Percentiles rank a stretch among this genome's conserved stretches.
phyloP scores from a whole-genome alignment of 2,888 invertebrate species.

The Caenorhabditis auriculariae region DNA sequence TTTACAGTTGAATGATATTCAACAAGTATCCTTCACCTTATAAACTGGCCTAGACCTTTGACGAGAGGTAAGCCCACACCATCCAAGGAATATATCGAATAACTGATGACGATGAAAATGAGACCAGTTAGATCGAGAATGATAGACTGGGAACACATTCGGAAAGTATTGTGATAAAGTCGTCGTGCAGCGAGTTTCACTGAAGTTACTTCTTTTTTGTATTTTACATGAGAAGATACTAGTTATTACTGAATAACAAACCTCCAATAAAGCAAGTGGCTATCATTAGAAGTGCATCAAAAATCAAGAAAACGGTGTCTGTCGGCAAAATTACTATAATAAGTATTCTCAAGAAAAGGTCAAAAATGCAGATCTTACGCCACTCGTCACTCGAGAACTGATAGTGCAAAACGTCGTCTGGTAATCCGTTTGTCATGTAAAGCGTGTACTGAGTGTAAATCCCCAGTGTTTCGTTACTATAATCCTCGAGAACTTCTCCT shows the following conservation, averaged over 20 bases:
- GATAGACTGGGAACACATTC: slow-evolving; percentile 26
- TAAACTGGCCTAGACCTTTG: slow-evolving; percentile 66
- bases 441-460: slow-evolving; percentile 73
- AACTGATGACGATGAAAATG: slow-evolving; percentile 68
- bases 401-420: slow-evolving; percentile 80
- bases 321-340: slow-evolving; percentile 82
- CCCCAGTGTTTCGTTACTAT: slow-evolving; percentile 18
- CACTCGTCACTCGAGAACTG: slow-evolving; percentile 94
- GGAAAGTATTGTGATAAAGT: slow-evolving; percentile 30
- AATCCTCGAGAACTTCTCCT: too few species aligned
- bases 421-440: slow-evolving; percentile 82
- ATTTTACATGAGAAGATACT: neutral
- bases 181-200: slow-evolving; percentile 23
- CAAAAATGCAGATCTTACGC: slow-evolving; percentile 78
- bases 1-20: neutral
- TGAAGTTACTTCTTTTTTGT: slow-evolving; percentile 3
- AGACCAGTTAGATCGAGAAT: slow-evolving; percentile 20
- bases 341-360: neutral
- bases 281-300: slow-evolving; percentile 76
- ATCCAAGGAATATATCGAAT: slow-evolving; percentile 77
- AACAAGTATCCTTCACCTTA: slow-evolving; percentile 27
- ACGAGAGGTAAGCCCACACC: slow-evolving; percentile 72
- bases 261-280: slow-evolving; percentile 73
- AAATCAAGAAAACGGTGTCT: slow-evolving; percentile 75
- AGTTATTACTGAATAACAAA: slow-evolving; percentile 7